These are phyloP conservation scores for Spatulosminthurus flaviceps DNA, from an alignment of 2,888 invertebrate species.

Conservation along the genomic window DNA sequence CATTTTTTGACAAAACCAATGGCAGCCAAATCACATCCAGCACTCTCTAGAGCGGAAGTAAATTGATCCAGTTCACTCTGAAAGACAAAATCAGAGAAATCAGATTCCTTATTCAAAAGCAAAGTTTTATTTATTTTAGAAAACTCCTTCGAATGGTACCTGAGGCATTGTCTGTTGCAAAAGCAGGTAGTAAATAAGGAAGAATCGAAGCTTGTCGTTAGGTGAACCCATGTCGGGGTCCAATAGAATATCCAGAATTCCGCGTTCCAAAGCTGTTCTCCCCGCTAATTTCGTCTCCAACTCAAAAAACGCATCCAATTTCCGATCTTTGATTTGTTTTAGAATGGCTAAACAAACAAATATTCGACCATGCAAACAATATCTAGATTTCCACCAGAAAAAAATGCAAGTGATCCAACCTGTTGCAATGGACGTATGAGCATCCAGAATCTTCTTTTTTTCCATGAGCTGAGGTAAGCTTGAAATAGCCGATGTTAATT, in stretches of 20 bases:
- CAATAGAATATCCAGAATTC: slow-evolving; percentile 82
- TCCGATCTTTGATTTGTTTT: slow-evolving; percentile 84
- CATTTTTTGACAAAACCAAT: slow-evolving; percentile 91
- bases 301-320: slow-evolving; percentile 96
- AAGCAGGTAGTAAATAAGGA: slow-evolving; percentile 85
- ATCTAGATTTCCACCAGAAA: background rate
- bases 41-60: slow-evolving; percentile 78
- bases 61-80: slow-evolving; percentile 83
- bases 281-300: slow-evolving; percentile 98
- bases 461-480: slow-evolving; percentile 96
- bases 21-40: slow-evolving; percentile 86
- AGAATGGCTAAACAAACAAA: slow-evolving; percentile 72
- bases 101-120: background rate
- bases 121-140: no score
- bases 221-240: slow-evolving; percentile 87
- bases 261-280: slow-evolving; percentile 69
- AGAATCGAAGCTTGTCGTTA: slow-evolving; percentile 92
- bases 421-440: slow-evolving; percentile 99
- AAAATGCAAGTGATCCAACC: slow-evolving; percentile 67
- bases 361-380: background rate
- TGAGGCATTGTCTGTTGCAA: slow-evolving; percentile 45
- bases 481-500: slow-evolving; percentile 92
- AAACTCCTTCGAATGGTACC: slow-evolving; percentile 28
- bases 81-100: background rate
- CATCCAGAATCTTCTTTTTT: slow-evolving; percentile 95